Conservation (phyloP, 2,113 vertebrate species). For the Menidia beryllina region DNA sequence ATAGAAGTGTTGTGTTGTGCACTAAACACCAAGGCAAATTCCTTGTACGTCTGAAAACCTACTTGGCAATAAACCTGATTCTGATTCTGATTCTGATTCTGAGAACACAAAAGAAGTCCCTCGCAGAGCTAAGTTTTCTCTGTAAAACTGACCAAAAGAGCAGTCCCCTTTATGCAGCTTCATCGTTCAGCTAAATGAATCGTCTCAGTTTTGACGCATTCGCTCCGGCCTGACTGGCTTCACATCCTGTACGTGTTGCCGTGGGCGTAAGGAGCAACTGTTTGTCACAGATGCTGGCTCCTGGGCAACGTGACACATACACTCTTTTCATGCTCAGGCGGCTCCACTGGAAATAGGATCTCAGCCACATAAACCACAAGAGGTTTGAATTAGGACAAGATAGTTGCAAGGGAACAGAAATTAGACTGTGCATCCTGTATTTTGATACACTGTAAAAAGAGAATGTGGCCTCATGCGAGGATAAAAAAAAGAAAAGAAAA, state of each 20-base stretch:
- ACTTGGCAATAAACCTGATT: no score
- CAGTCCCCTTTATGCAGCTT: no score
- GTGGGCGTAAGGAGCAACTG: slow-evolving; percentile 59
- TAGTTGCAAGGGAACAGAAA: slow-evolving; percentile 64
- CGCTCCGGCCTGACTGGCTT: background rate
- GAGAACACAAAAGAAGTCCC: no score
- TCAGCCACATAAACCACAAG: slow-evolving; percentile 77
- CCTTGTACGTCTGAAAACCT: no score
- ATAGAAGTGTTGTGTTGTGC: no score
- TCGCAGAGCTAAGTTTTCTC: no score
- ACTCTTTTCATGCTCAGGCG: slow-evolving; percentile 79
- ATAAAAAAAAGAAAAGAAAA: no score
- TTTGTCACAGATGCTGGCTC: slow-evolving; percentile 61
- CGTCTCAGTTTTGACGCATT: no score
- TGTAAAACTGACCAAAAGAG: no score
- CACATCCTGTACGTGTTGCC: background rate
- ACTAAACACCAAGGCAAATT: no score
- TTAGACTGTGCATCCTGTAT: slow-evolving; percentile 76
- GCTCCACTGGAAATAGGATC: slow-evolving; percentile 78
- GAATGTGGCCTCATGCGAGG: slow-evolving; percentile 55
- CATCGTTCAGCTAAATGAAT: no score
- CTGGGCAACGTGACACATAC: slow-evolving; percentile 69
- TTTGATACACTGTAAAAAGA: slow-evolving; percentile 65
- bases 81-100: no score
- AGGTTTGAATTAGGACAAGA: slow-evolving; percentile 78